Conservation (phyloP, 2,888 invertebrate genomes). For the Thymelicus acteon region DNA sequence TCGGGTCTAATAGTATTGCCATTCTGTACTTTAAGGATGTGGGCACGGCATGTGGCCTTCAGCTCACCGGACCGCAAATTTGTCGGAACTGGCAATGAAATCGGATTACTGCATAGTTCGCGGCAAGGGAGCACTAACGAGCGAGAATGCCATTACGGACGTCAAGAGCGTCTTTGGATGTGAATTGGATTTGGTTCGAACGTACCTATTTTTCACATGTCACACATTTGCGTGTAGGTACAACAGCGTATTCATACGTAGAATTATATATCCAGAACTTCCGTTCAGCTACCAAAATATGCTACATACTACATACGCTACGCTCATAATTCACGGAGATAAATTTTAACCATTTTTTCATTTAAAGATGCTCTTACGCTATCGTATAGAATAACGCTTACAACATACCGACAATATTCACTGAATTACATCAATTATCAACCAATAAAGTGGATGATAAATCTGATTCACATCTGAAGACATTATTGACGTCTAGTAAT, state of each 20-base stretch:
- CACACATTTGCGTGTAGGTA: slow-evolving; percentile 2
- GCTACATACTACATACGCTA: too few species aligned
- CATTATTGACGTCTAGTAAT: slow-evolving; percentile 65
- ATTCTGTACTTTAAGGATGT: slow-evolving; percentile 8
- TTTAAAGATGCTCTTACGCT: too few species aligned
- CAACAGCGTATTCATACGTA: too few species aligned
- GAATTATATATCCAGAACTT: too few species aligned
- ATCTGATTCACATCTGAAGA: slow-evolving; percentile 60
- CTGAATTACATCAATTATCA: neutral
- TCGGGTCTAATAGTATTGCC: neutral
- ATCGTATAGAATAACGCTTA: too few species aligned
- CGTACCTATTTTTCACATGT: slow-evolving; percentile 32
- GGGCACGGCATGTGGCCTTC: slow-evolving; percentile 15
- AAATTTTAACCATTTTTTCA: too few species aligned
- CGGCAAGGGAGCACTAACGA: slow-evolving; percentile 72
- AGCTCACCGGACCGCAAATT: slow-evolving; percentile 76
- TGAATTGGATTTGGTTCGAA: slow-evolving; percentile 53
- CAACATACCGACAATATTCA: neutral
- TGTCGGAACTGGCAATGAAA: slow-evolving; percentile 78
- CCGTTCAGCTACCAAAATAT: too few species aligned
- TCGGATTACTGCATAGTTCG: slow-evolving; percentile 73
- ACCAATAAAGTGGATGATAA: slow-evolving; percentile 29
- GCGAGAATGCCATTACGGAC: slow-evolving; percentile 68
- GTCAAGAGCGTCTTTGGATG: slow-evolving; percentile 60
- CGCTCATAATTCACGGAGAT: too few species aligned